phyloP scores from a whole-genome alignment of 2,888 invertebrate species.

The Orthonevra nobilis region DNA sequence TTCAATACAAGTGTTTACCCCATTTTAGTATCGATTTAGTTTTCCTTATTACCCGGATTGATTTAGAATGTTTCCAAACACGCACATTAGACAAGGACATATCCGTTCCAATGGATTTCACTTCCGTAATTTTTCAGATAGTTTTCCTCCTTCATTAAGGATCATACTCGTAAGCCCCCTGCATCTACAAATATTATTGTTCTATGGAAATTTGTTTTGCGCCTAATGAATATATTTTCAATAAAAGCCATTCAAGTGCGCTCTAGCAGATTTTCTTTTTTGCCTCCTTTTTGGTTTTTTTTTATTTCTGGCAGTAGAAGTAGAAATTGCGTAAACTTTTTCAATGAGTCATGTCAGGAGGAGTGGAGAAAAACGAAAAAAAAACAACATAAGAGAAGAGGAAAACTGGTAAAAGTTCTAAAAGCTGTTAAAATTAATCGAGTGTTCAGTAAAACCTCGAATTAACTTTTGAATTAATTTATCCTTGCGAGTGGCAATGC shows the following conservation, averaged over 20 bases:
- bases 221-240: neutral
- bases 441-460: conserved; percentile 24
- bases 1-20: no score
- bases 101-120: no score
- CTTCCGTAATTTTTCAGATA: no score
- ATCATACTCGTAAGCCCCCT: no score
- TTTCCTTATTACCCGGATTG: no score
- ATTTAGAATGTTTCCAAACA: no score
- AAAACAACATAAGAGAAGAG: neutral
- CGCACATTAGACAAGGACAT: no score
- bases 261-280: neutral
- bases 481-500: neutral
- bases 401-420: conserved; percentile 2
- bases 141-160: no score
- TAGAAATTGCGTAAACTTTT: neutral
- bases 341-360: neutral
- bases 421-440: conserved; percentile 43
- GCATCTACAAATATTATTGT: no score
- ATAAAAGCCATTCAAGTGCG: neutral
- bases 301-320: neutral
- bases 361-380: no score
- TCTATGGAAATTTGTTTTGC: no score
- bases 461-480: conserved; percentile 29
- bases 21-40: no score
- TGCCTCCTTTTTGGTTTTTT: neutral